Conservation (phyloP, 2,113 vertebrate species). For the Psammodynastes pulverulentus region DNA sequence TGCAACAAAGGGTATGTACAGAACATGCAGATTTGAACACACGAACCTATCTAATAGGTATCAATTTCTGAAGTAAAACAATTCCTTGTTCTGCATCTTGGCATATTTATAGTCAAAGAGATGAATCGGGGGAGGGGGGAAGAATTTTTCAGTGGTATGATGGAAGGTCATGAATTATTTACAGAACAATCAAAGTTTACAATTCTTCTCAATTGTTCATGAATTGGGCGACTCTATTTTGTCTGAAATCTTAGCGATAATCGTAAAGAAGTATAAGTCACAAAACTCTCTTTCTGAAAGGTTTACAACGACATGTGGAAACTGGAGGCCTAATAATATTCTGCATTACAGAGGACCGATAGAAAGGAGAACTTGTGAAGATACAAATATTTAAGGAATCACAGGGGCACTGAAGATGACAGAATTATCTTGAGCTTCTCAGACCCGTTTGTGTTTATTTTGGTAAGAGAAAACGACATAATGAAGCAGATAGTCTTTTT, state of each 20-base stretch:
- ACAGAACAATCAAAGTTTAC: constrained; percentile 60
- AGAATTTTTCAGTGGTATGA: constrained; percentile 35
- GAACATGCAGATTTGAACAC: neutral
- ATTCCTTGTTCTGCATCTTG: constrained; percentile 24
- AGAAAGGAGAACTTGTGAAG: constrained; percentile 28
- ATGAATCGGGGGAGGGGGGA: constrained; percentile 3
- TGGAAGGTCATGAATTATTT: constrained; percentile 58
- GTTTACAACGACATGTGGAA: constrained; percentile 43
- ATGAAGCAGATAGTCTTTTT: neutral
- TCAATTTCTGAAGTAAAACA: neutral
- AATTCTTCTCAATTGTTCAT: constrained; percentile 56
- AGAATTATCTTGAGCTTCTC: constrained; percentile 24
- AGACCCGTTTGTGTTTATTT: neutral
- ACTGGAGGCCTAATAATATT: constrained; percentile 28
- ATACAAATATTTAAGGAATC: constrained; percentile 30
- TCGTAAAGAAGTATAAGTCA: constrained; percentile 48
- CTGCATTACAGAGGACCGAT: constrained; percentile 29
- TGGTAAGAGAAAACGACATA: neutral
- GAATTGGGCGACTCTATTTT: constrained; percentile 52
- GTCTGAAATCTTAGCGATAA: constrained; percentile 55
- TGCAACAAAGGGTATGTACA: neutral
- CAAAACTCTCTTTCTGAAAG: constrained; percentile 51
- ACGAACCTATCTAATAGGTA: neutral
- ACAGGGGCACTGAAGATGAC: neutral
- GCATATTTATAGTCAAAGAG: constrained; percentile 41